Percentiles rank a stretch among this genome's conserved stretches.
These are phyloP conservation scores for Crenuchus spilurus DNA, from an alignment of 2,797 vertebrate species.

Conservation along the genomic window DNA sequence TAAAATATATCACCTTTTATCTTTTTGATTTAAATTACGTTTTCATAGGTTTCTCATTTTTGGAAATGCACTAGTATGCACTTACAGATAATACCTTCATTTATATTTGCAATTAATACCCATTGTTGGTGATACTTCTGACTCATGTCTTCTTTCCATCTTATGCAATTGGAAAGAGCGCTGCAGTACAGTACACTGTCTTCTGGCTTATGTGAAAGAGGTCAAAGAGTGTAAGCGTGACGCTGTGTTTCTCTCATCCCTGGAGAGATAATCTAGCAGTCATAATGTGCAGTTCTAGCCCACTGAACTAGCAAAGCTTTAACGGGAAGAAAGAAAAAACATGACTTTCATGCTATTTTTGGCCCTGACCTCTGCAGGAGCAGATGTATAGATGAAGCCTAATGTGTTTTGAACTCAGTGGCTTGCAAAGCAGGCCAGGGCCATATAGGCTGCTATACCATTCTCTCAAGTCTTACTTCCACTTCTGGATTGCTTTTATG, in stretches of 20 bases:
- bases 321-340: not conserved
- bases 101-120: not conserved
- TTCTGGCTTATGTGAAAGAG: not conserved
- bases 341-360: not conserved
- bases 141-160: not conserved
- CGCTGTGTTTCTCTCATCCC: not conserved
- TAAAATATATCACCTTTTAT: too few relatives aligned
- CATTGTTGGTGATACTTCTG: not conserved
- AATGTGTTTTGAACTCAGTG: not conserved
- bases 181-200: not conserved
- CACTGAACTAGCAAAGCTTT: conserved; percentile 29
- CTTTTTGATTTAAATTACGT: too few relatives aligned
- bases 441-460: not conserved
- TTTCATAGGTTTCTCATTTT: too few relatives aligned
- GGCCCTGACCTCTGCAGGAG: not conserved
- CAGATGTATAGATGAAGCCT: conserved; percentile 29
- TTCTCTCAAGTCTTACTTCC: not conserved
- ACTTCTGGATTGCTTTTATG: too few relatives aligned
- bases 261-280: conserved; percentile 22
- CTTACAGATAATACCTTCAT: not conserved
- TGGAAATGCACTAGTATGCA: too few relatives aligned
- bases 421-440: not conserved
- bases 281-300: conserved; percentile 19
- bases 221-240: conserved; percentile 9
- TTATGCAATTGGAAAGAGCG: not conserved